Base-by-base conservation (phyloP, 2,113 vertebrate species). In the Mungos mungo region DNA sequence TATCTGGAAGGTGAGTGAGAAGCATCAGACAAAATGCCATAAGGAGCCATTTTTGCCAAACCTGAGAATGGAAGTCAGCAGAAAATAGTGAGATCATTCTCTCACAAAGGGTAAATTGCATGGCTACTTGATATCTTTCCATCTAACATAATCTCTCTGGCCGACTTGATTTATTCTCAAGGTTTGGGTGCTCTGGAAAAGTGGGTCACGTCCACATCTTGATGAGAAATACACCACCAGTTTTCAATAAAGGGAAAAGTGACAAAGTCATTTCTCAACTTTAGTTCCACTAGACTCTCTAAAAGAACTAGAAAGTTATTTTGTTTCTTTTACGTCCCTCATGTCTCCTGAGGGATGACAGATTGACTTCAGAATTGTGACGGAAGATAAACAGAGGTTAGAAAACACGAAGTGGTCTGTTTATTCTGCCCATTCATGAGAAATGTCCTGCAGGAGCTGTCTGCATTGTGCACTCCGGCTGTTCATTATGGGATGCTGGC, bases 181-280 rank as follows among this genome's bases (percentile, higher is more conserved):
- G 19, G 16, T 88, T 97, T 92, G 47, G 82, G 80, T 38, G 38
- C n/a, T 77, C 66, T 60, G 38, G 38, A 80, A 96, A 93, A 92
- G 77, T 63, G 52, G 84, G 52, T 72, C 74, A 15, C 19, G 38
- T 85, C 29, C 31, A 77, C 11, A 10, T 93, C 45, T 90, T 66
- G 81, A 74, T 74, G 79, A 82, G n/a, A 90, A 92, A 90, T 50
- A 60, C 3, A 33, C 14, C 15, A 33, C 7, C 6, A 27, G 15
- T 97, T 97, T 86, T 95, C 74, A 92, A 66, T 82, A 72, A 95
- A 95, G 50, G 33, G n/a, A 31, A 69, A 74, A 97, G 57, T 29
- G 83, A 85, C n/a, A 35, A 84, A 90, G 65, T 81, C 10, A 1
- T 60, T 93, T 92, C 50, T 96, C 71, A 71, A 86, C 52, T 16